These are phyloP conservation scores for Folsomia manolachei DNA, from an alignment of 2,888 invertebrate genomes.

Conservation along the genomic window DNA sequence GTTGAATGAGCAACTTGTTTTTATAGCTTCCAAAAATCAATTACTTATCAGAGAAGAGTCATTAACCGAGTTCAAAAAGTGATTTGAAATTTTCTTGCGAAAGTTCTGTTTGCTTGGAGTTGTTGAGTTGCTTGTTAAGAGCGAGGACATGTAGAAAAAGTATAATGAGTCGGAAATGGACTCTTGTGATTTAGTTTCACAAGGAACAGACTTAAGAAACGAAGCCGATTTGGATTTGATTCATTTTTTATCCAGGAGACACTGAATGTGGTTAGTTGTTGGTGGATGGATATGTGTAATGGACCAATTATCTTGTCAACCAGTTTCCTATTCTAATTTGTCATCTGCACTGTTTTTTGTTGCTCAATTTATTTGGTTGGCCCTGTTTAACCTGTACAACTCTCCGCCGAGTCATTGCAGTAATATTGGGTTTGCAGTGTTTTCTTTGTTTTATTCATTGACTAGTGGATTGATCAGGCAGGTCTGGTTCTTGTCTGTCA, in stretches of 20 bases:
- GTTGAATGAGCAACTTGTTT: neutral
- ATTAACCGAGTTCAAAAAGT: too few species aligned
- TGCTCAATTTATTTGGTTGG: neutral
- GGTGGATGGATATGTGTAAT: neutral
- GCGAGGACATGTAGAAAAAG: neutral
- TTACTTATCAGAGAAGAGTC: neutral
- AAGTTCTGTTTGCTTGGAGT: neutral
- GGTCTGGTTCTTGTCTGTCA: too few species aligned
- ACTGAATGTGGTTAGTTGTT: too few species aligned
- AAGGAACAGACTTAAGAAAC: neutral
- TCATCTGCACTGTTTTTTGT: neutral
- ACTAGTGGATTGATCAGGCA: too few species aligned
- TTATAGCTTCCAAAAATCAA: neutral
- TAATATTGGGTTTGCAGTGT: neutral
- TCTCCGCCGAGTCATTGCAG: neutral
- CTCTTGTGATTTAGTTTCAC: neutral
- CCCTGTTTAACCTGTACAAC: neutral
- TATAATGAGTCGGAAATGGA: neutral
- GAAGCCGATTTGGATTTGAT: slow-evolving; percentile 10
- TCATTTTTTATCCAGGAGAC: too few species aligned
- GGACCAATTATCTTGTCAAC: neutral
- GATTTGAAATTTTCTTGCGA: too few species aligned
- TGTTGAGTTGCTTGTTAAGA: too few species aligned
- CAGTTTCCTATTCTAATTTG: neutral
- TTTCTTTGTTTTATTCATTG: too few species aligned